phyloP scores from a whole-genome alignment of 2,113 vertebrate genomes.

The Sylvilagus bachmani region DNA sequence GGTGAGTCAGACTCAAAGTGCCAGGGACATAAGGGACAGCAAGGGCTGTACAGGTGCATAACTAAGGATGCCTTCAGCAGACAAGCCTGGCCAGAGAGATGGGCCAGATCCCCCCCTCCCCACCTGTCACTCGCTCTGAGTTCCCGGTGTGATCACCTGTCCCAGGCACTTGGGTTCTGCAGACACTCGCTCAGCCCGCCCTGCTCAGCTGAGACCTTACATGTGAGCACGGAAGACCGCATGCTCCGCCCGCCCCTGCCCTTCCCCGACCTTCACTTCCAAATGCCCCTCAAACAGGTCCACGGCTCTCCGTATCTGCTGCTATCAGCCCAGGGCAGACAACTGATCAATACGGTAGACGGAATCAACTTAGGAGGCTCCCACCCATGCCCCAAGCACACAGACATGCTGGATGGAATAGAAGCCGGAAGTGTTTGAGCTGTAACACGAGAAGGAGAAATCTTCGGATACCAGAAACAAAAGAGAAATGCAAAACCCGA shows the following conservation, averaged over 20 bases:
- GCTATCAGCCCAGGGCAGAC: not conserved
- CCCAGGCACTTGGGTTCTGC: conserved; percentile 24
- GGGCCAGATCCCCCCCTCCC: conserved; percentile 69
- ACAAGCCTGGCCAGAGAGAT: conserved; percentile 68
- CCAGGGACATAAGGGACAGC: conserved; percentile 75
- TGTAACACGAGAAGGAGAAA: conserved; percentile 11
- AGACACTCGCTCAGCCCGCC: not conserved
- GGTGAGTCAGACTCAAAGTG: conserved; percentile 65
- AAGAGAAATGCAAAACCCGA: conserved; percentile 8
- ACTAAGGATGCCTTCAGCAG: conserved; percentile 66
- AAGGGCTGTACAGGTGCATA: conserved; percentile 63
- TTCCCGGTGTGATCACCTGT: conserved; percentile 69
- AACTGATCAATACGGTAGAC: not conserved
- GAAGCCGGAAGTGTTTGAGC: not conserved
- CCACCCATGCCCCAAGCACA: not conserved
- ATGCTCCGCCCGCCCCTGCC: not conserved
- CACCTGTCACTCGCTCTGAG: conserved; percentile 76
- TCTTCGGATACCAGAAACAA: conserved; percentile 9
- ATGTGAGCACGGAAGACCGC: not conserved
- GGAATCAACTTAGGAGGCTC: not conserved
- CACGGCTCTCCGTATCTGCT: not conserved
- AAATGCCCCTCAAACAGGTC: not conserved
- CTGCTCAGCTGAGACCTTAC: not conserved
- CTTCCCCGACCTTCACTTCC: not conserved
- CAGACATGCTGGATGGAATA: not conserved